Evolutionary conservation across 2,888 invertebrate species (phyloP).

Genomic region (Nymphalis urticae): DNA sequence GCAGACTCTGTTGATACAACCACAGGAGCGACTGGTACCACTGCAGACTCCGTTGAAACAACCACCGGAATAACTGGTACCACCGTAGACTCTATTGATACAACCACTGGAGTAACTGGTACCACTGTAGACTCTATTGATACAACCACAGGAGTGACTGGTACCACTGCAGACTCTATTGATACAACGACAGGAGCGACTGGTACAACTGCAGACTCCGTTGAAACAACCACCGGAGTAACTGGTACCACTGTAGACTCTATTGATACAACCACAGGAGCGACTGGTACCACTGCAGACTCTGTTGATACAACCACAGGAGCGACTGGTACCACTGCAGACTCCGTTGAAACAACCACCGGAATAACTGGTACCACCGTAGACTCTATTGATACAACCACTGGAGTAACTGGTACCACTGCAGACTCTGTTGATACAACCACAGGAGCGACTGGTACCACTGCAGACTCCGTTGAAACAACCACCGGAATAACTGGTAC

Average conservation of each 20-base stretch:
- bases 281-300: too few relatives aligned
- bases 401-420: too few relatives aligned
- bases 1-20: neutral
- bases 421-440: too few relatives aligned
- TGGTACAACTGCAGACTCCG: neutral
- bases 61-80: neutral
- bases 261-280: too few relatives aligned
- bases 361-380: too few relatives aligned
- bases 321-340: too few relatives aligned
- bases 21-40: neutral
- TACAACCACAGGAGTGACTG: neutral
- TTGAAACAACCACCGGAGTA: neutral
- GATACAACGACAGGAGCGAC: too few relatives aligned
- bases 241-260: constrained; percentile 16
- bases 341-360: too few relatives aligned
- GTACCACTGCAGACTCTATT: too few relatives aligned
- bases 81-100: neutral
- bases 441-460: too few relatives aligned
- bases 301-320: too few relatives aligned
- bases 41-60: constrained; percentile 4
- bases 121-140: neutral
- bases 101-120: neutral
- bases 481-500: neutral
- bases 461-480: neutral
- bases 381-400: too few relatives aligned